Conservation (phyloP, 2,797 vertebrate species). For the Gymnothorax javanicus region DNA sequence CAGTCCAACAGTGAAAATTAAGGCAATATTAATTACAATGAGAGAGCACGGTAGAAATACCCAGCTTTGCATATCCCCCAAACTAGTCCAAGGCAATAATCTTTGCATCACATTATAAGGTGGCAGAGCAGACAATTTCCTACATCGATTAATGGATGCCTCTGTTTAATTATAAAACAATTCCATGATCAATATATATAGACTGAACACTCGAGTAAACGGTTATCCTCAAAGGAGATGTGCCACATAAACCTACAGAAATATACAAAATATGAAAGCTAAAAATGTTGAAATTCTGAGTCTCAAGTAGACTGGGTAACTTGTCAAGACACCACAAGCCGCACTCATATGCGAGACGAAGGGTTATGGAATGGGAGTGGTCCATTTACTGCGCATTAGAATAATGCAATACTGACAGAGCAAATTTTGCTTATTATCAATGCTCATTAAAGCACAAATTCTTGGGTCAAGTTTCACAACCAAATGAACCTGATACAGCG, state of each 20-base stretch:
- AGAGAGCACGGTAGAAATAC: not conserved
- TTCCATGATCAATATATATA: not conserved
- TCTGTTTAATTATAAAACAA: slow-evolving; percentile 24
- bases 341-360: not conserved
- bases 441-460: not conserved
- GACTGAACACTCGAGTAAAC: not conserved
- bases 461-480: not conserved
- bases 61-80: not conserved
- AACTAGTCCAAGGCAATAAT: not conserved
- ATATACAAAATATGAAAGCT: not conserved
- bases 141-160: slow-evolving; percentile 15
- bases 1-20: not conserved
- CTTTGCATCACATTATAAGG: not conserved
- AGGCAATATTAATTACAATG: not conserved
- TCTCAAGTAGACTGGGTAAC: not conserved
- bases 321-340: slow-evolving; percentile 1
- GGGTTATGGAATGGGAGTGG: not conserved
- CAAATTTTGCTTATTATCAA: not conserved
- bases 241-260: slow-evolving; percentile 5
- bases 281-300: not conserved
- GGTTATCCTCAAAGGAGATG: not conserved
- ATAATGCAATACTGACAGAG: not conserved
- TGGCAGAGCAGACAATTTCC: not conserved
- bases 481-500: not conserved
- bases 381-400: not conserved